Percentiles rank a stretch among this genome's conserved stretches.
Evolutionary conservation across 2,797 vertebrate genomes (phyloP).

Genomic region (Nannoperca obscura): DNA sequence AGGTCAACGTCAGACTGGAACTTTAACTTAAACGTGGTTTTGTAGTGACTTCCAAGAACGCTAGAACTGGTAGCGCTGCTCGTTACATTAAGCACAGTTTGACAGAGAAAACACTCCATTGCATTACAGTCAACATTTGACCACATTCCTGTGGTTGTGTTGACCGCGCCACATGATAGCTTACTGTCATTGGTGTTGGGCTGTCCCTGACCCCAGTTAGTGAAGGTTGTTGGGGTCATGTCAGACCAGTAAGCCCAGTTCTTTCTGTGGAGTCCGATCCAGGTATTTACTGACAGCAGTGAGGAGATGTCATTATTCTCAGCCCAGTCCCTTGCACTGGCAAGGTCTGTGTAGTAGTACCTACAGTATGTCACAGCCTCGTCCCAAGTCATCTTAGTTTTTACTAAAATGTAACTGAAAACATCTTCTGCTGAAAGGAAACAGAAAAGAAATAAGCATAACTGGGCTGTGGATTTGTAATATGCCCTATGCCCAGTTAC

Average conservation of each 20-base stretch:
- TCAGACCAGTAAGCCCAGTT: conserved; percentile 66
- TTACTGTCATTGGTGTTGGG: rapidly evolving
- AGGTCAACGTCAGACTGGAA: conserved; percentile 54
- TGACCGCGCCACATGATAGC: background rate
- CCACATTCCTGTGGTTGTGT: conserved; percentile 17
- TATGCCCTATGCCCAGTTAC: background rate
- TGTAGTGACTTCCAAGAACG: background rate
- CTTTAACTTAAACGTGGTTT: conserved; percentile 21
- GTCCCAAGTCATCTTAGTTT: rapidly evolving
- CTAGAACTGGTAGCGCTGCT: too few relatives aligned
- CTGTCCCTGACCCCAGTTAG: conserved; percentile 24
- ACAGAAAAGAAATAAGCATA: background rate
- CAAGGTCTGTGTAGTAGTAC: conserved; percentile 49
- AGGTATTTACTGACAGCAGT: rapidly evolving
- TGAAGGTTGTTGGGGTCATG: conserved; percentile 28
- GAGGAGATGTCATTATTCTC: background rate
- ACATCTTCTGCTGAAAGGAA: conserved; percentile 10
- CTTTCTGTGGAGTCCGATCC: conserved; percentile 68
- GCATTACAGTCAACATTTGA: background rate
- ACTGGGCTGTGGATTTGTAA: background rate
- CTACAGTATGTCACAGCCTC: conserved; percentile 46
- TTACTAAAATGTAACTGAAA: background rate
- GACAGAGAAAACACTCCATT: conserved; percentile 35
- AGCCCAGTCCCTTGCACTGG: conserved; percentile 27
- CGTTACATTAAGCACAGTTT: background rate